Conservation (phyloP, 2,888 invertebrate species). For the Rhimphoctona megacephalus region DNA sequence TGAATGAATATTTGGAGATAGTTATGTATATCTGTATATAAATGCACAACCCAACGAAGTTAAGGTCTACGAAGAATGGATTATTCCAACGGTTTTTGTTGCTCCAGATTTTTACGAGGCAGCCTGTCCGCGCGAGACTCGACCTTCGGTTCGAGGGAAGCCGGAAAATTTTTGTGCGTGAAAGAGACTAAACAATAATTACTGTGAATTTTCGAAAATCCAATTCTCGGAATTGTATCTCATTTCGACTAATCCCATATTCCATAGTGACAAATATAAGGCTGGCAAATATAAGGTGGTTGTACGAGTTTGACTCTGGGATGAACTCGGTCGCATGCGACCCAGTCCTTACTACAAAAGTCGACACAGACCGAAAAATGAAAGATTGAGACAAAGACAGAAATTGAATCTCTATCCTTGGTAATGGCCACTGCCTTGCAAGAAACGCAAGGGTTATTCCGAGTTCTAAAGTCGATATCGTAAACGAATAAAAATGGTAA, state of each 20-base stretch:
- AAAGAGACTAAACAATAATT: constrained; percentile 67
- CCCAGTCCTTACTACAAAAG: constrained; percentile 34
- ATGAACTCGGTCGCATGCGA: constrained; percentile 29
- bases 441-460: constrained; percentile 78
- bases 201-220: constrained; percentile 66
- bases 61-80: constrained; percentile 32
- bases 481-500: constrained; percentile 76
- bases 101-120: constrained; percentile 69
- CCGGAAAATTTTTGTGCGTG: constrained; percentile 35
- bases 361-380: constrained; percentile 17
- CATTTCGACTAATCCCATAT: constrained; percentile 67
- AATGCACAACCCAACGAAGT: not conserved
- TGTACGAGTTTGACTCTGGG: constrained; percentile 21
- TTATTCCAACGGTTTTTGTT: constrained; percentile 49
- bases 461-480: constrained; percentile 65
- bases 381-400: constrained; percentile 6
- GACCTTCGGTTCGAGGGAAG: not conserved
- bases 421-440: constrained; percentile 70
- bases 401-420: constrained; percentile 70
- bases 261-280: constrained; percentile 40
- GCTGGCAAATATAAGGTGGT: not conserved
- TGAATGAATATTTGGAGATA: not conserved
- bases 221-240: constrained; percentile 67
- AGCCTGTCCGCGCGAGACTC: constrained; percentile 23
- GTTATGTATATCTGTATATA: not conserved